Conservation (phyloP, 2,797 vertebrate species). For the Pantherophis vulpinus region DNA sequence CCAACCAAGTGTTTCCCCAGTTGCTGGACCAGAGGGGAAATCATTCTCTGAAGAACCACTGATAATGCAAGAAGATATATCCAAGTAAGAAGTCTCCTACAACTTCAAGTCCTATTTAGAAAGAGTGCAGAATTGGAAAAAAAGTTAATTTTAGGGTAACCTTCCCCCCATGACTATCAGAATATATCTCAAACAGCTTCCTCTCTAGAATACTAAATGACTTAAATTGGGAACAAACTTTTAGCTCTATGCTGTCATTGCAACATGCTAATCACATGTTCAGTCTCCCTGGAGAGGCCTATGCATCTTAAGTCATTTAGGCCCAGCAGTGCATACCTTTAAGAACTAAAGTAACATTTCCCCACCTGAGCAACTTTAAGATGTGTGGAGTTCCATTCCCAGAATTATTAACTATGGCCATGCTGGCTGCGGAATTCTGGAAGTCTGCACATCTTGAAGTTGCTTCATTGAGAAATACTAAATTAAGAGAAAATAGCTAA, state of each 20-base stretch:
- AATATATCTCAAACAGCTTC: background rate
- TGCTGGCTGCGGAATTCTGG: background rate
- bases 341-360: background rate
- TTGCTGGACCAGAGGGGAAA: background rate
- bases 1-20: background rate
- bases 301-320: background rate
- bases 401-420: background rate
- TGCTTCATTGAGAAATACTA: background rate
- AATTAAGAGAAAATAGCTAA: background rate
- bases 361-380: background rate
- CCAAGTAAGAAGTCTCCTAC: background rate
- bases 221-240: background rate
- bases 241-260: background rate
- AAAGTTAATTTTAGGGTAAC: background rate
- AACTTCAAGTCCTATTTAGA: background rate
- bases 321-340: background rate
- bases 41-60: background rate
- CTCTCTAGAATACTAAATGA: background rate
- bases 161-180: background rate
- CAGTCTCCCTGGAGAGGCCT: background rate
- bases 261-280: background rate
- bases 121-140: background rate
- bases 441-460: background rate
- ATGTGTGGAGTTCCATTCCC: background rate
- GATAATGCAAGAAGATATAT: background rate